Evolutionary conservation across 2,888 invertebrate genomes (phyloP).

Genomic region (Poecilobothrus nobilitatus): DNA sequence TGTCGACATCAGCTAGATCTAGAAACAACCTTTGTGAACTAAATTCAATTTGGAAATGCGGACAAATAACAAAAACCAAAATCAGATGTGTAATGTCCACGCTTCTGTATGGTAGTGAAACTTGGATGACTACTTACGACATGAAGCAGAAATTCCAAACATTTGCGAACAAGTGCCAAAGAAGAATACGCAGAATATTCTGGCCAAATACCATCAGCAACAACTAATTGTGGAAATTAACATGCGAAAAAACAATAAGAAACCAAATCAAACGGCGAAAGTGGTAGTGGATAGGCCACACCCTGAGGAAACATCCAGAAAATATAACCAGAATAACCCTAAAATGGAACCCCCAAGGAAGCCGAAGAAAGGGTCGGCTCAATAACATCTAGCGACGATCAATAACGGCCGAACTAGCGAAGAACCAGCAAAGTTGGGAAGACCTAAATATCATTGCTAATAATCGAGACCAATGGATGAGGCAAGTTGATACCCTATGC

Average conservation of each 20-base stretch:
- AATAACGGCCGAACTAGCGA: too few relatives aligned
- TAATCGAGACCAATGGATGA: too few relatives aligned
- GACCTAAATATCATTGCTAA: too few relatives aligned
- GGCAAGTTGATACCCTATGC: too few relatives aligned
- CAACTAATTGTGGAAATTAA: neutral
- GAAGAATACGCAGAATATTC: slow-evolving; percentile 1
- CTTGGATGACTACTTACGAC: too few relatives aligned
- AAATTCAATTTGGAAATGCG: neutral
- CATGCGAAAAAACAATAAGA: neutral
- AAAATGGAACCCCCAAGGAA: too few relatives aligned
- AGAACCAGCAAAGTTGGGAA: too few relatives aligned
- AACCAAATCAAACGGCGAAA: neutral
- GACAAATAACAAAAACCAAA: too few relatives aligned
- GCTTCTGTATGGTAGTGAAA: neutral
- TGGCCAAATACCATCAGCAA: neutral
- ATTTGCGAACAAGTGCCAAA: neutral
- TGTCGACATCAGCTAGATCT: neutral
- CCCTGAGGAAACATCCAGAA: too few relatives aligned
- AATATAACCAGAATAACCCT: too few relatives aligned
- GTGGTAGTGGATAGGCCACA: neutral
- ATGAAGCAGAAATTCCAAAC: neutral
- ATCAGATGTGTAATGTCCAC: neutral
- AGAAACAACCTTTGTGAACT: neutral
- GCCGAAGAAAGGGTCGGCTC: too few relatives aligned
- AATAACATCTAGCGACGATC: too few relatives aligned